Percentiles rank a stretch among this genome's conserved stretches.
These are phyloP conservation scores for Drosophila pseudoananassae DNA, from an alignment of 1,140 invertebrate genomes.

Conservation along the genomic window DNA sequence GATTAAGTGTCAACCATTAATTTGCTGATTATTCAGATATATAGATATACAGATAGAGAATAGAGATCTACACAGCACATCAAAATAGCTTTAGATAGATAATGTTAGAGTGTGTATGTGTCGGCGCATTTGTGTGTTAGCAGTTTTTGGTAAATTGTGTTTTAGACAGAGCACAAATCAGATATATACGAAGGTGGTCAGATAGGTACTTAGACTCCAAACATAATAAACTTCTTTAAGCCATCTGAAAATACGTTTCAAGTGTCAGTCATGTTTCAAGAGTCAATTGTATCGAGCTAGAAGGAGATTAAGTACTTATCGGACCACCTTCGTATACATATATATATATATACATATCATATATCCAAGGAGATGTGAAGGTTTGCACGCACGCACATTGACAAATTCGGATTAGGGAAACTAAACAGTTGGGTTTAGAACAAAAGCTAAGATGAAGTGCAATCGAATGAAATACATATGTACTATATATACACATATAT, in stretches of 20 bases:
- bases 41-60: slow-evolving; percentile 45
- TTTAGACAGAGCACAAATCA: slow-evolving; percentile 32
- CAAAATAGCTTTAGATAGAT: slow-evolving; percentile 39
- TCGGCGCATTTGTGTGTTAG: not conserved
- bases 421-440: slow-evolving; percentile 23
- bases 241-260: too few species aligned
- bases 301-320: too few species aligned
- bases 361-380: slow-evolving; percentile 21
- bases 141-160: slow-evolving; percentile 9
- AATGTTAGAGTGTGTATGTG: slow-evolving; percentile 26
- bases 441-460: slow-evolving; percentile 56
- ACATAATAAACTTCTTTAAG: too few species aligned
- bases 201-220: too few species aligned
- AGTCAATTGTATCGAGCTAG: too few species aligned
- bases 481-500: slow-evolving; percentile 28
- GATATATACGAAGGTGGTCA: too few species aligned
- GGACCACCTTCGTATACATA: too few species aligned
- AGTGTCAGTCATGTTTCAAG: too few species aligned
- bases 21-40: slow-evolving; percentile 55
- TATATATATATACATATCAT: slow-evolving; percentile 7
- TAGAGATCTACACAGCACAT: slow-evolving; percentile 48
- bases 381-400: slow-evolving; percentile 35
- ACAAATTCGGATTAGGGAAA: slow-evolving; percentile 33
- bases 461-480: slow-evolving; percentile 41
- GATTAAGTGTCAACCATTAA: slow-evolving; percentile 53